Conservation (phyloP, 1,140 invertebrate genomes). For the Nephotettix cincticeps region DNA sequence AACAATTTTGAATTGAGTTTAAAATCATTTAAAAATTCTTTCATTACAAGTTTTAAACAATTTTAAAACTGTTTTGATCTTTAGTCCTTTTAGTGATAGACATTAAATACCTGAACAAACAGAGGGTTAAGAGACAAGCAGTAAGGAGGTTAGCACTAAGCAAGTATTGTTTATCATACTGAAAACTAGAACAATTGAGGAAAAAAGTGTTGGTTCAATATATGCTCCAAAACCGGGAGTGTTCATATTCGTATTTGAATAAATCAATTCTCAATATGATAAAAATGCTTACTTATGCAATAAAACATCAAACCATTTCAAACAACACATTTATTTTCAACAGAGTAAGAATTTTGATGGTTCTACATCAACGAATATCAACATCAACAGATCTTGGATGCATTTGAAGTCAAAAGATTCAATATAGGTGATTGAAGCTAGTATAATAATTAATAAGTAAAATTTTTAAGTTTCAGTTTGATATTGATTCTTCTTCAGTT, state of each 20-base stretch:
- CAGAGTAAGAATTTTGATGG: background rate
- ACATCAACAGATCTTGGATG: slow-evolving; percentile 33
- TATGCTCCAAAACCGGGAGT: slow-evolving; percentile 34
- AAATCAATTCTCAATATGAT: slow-evolving; percentile 33
- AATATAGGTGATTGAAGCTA: background rate
- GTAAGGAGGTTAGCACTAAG: background rate
- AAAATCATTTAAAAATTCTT: no score
- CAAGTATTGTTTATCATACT: slow-evolving; percentile 36
- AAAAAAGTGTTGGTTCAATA: slow-evolving; percentile 3
- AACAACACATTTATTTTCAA: slow-evolving; percentile 24
- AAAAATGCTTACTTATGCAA: slow-evolving; percentile 34
- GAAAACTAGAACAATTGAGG: slow-evolving; percentile 4
- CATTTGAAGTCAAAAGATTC: background rate
- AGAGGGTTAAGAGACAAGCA: no score
- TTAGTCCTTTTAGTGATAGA: no score
- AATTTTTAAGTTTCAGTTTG: no score
- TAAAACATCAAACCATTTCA: slow-evolving; percentile 4
- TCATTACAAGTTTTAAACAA: no score
- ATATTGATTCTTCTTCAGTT: no score
- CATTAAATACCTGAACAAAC: no score
- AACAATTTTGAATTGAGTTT: no score
- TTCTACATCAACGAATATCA: slow-evolving; percentile 32
- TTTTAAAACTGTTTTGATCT: no score
- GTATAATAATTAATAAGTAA: background rate
- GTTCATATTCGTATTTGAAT: slow-evolving; percentile 32